Percentiles rank a stretch among this genome's conserved stretches.
Evolutionary conservation across 2,797 vertebrate genomes (phyloP).

Genomic region (Pitangus sulphuratus): DNA sequence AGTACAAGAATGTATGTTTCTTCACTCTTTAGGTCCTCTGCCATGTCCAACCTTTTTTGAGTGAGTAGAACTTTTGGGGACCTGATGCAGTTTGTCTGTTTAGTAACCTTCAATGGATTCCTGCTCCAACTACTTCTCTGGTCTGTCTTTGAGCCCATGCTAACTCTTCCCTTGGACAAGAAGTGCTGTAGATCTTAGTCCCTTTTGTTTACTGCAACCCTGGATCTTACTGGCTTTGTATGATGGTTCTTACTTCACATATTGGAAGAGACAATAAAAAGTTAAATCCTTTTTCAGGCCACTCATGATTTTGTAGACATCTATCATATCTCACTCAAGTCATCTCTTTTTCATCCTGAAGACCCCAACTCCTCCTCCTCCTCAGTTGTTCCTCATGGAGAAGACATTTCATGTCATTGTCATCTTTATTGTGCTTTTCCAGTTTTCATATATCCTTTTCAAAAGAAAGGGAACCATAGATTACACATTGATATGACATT

Average conservation of each 20-base stretch:
- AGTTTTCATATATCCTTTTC: not conserved
- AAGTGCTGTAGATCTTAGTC: not conserved
- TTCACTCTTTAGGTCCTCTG: not conserved
- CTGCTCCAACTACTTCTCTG: not conserved
- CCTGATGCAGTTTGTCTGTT: not conserved
- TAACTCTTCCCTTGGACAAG: not conserved
- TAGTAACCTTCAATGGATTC: not conserved
- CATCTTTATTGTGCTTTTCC: not conserved
- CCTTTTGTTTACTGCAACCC: not conserved
- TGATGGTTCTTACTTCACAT: not conserved
- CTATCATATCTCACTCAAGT: not conserved
- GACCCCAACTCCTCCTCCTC: not conserved
- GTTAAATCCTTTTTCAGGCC: not conserved
- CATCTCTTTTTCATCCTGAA: not conserved
- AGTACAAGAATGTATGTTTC: not conserved
- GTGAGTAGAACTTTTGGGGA: not conserved
- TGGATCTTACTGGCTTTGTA: not conserved
- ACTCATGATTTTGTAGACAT: not conserved
- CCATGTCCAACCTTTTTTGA: not conserved
- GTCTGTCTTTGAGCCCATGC: not conserved
- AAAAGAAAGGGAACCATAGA: not conserved
- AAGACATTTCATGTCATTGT: not conserved
- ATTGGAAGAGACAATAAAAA: not conserved
- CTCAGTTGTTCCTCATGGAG: not conserved
- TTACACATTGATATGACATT: not conserved